phyloP scores from a whole-genome alignment of 1,140 invertebrate species.

The Ruditapes philippinarum region DNA sequence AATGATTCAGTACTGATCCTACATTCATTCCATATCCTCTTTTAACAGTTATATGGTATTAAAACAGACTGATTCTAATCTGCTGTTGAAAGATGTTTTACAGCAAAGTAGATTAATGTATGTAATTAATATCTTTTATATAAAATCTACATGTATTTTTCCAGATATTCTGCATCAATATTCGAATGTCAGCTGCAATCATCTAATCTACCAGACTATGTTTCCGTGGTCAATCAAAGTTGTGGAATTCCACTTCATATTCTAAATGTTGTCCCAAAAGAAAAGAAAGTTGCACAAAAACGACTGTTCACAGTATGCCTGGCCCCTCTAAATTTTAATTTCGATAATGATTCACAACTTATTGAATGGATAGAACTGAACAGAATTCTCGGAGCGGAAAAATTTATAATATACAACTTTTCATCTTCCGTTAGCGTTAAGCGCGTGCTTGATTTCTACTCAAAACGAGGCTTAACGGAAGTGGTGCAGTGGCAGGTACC shows the following conservation, averaged over 20 bases:
- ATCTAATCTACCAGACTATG: neutral
- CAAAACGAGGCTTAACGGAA: conserved; percentile 89
- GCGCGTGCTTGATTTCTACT: conserved; percentile 91
- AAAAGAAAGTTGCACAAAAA: neutral
- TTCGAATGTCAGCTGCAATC: neutral
- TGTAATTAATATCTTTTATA: no score
- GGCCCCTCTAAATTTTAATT: neutral
- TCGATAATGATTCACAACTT: neutral
- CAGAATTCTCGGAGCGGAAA: conserved; percentile 90
- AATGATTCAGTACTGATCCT: no score
- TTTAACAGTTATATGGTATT: no score
- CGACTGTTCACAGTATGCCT: conserved; percentile 24
- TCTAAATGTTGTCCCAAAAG: neutral
- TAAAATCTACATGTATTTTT: no score
- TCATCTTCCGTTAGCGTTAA: conserved; percentile 92
- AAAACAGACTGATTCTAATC: no score
- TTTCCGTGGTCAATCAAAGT: neutral
- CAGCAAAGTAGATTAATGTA: no score
- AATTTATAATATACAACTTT: conserved; percentile 97
- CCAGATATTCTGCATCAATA: neutral
- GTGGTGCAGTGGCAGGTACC: conserved; percentile 95
- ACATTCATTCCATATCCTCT: no score
- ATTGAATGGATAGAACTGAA: conserved; percentile 46
- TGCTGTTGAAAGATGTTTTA: no score
- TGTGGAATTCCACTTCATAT: neutral